A percentile compares a stretch with the other conserved stretches of the same genome.
These are phyloP conservation scores for Micrastur ruficollis DNA, from an alignment of 2,797 vertebrate genomes.

Conservation along the genomic window DNA sequence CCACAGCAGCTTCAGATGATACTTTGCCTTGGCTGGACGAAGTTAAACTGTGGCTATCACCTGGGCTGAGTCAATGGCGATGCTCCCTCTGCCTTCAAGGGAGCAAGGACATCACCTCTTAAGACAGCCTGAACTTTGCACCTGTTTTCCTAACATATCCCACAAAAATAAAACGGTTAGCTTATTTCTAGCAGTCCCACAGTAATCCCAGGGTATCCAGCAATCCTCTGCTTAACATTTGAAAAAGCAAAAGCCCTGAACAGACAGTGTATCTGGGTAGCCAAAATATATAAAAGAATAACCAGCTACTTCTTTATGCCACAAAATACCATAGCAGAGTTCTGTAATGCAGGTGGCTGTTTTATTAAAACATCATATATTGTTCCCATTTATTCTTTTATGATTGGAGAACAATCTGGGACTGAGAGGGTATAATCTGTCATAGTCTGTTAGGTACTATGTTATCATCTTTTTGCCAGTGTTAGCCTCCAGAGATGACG, in stretches of 20 bases:
- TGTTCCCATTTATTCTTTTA: background rate
- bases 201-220: background rate
- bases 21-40: background rate
- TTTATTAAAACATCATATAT: background rate
- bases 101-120: background rate
- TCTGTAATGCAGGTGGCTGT: background rate
- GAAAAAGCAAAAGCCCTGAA: background rate
- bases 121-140: background rate
- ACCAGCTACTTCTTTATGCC: background rate
- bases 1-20: background rate
- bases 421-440: background rate
- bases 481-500: constrained; percentile 4
- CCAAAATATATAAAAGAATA: background rate
- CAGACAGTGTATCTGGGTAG: background rate
- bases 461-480: constrained; percentile 10
- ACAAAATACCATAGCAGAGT: background rate
- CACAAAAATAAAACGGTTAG: background rate
- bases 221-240: background rate
- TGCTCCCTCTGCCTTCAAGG: background rate
- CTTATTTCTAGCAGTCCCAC: background rate
- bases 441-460: background rate
- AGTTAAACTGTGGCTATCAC: background rate
- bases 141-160: background rate
- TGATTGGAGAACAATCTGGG: background rate
- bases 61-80: background rate